phyloP scores from a whole-genome alignment of 2,113 vertebrate genomes.

The Trichomycterus rosablanca region DNA sequence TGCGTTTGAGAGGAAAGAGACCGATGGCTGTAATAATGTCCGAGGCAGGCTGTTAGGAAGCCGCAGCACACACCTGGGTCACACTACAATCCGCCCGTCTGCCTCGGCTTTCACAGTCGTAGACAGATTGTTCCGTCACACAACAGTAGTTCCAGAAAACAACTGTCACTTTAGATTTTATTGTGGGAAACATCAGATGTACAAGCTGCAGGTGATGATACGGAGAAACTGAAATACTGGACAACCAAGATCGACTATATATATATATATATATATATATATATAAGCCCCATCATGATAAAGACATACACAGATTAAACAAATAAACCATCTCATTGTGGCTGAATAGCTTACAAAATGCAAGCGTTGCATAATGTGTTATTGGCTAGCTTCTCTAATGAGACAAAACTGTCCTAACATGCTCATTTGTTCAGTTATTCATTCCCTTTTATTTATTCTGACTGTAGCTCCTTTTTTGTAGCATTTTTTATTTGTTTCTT shows the following conservation, averaged over 20 bases:
- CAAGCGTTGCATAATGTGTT: too few relatives aligned
- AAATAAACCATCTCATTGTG: too few relatives aligned
- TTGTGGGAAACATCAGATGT: background rate
- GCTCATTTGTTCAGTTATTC: too few relatives aligned
- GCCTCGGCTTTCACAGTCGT: conserved; percentile 16
- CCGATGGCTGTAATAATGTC: conserved; percentile 25
- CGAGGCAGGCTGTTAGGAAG: conserved; percentile 17
- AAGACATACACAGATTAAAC: too few relatives aligned
- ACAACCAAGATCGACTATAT: conserved; percentile 15
- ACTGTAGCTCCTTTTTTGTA: too few relatives aligned
- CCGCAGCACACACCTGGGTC: conserved; percentile 23
- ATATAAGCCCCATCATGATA: too few relatives aligned
- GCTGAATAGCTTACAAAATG: too few relatives aligned
- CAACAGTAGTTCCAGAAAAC: conserved; percentile 23
- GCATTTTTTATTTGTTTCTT: too few relatives aligned
- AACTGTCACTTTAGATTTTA: conserved; percentile 9
- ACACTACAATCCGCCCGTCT: conserved; percentile 4
- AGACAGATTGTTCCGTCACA: conserved; percentile 13
- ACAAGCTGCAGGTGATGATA: conserved; percentile 12
- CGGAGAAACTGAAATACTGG: conserved; percentile 9
- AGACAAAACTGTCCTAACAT: too few relatives aligned
- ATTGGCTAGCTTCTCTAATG: too few relatives aligned
- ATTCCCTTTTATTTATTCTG: too few relatives aligned
- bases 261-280: too few relatives aligned
- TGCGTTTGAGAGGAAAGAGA: conserved; percentile 10